Conservation (phyloP, 2,888 invertebrate genomes). For the Tethea ocularis region DNA sequence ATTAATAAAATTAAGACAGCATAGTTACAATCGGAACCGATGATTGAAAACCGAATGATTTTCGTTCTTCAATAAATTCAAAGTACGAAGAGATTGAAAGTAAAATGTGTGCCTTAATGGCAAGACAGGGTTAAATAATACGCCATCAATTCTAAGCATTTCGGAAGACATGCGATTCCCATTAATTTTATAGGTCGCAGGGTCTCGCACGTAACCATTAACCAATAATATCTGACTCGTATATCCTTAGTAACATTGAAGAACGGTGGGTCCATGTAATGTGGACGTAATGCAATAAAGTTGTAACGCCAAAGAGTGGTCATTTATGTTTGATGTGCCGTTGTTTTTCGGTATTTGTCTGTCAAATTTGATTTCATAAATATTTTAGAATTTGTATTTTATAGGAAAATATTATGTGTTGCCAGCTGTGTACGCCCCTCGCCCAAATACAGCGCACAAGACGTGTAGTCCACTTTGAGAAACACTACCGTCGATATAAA, state of each 20-base stretch:
- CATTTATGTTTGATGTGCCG: conserved; percentile 42
- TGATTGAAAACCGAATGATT: not conserved
- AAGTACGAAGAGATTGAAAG: conserved; percentile 15
- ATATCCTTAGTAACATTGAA: conserved; percentile 31
- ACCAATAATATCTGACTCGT: conserved; percentile 37
- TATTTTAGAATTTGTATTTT: conserved; percentile 29
- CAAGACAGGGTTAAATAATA: conserved; percentile 32
- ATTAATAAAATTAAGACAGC: not conserved
- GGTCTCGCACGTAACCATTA: conserved; percentile 33
- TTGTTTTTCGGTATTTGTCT: conserved; percentile 33
- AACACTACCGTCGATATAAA: too few relatives aligned
- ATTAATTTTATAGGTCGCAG: conserved; percentile 64
- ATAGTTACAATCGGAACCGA: too few relatives aligned
- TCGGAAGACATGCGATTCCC: conserved; percentile 59
- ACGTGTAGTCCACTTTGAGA: too few relatives aligned
- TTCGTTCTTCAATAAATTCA: not conserved
- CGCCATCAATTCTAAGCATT: conserved; percentile 40
- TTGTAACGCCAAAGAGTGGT: conserved; percentile 47
- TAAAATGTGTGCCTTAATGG: conserved; percentile 22
- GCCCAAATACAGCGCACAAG: too few relatives aligned
- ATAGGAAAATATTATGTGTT: too few relatives aligned
- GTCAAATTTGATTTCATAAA: conserved; percentile 38
- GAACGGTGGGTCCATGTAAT: conserved; percentile 35
- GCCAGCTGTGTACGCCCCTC: too few relatives aligned
- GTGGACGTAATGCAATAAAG: conserved; percentile 43